Percentiles rank a stretch among this genome's conserved stretches.
These are phyloP conservation scores for Halcyon malimbica DNA, from an alignment of 2,113 vertebrate species.

Conservation along the genomic window DNA sequence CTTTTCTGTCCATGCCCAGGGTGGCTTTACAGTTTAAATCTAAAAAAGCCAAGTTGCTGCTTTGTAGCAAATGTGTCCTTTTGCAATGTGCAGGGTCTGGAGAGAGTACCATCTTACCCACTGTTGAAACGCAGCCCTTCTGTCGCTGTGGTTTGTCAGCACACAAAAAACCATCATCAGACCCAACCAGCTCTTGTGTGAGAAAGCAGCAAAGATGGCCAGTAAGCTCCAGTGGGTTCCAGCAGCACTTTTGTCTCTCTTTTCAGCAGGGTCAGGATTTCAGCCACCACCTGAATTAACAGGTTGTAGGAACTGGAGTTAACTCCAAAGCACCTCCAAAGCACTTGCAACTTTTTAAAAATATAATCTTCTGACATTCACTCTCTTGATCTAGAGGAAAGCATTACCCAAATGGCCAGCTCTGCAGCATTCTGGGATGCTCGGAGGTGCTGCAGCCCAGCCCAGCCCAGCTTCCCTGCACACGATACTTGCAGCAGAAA, in stretches of 20 bases:
- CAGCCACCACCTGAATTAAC: not conserved
- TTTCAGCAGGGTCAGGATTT: not conserved
- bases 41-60: not conserved
- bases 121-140: not conserved
- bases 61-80: not conserved
- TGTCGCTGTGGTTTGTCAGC: not conserved
- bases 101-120: not conserved
- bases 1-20: not conserved
- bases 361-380: not conserved
- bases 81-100: not conserved
- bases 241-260: not conserved
- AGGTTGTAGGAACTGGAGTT: not conserved
- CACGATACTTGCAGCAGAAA: not conserved
- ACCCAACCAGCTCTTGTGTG: not conserved
- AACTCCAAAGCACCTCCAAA: not conserved
- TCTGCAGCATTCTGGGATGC: not conserved
- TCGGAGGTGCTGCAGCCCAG: not conserved
- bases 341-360: not conserved
- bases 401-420: rapidly evolving
- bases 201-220: not conserved
- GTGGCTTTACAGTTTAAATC: not conserved
- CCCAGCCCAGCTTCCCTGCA: rapidly evolving
- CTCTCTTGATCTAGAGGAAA: not conserved
- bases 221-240: not conserved
- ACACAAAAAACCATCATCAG: not conserved